Base-by-base conservation (phyloP, 1,140 invertebrate species). In the Lithobius niger region DNA sequence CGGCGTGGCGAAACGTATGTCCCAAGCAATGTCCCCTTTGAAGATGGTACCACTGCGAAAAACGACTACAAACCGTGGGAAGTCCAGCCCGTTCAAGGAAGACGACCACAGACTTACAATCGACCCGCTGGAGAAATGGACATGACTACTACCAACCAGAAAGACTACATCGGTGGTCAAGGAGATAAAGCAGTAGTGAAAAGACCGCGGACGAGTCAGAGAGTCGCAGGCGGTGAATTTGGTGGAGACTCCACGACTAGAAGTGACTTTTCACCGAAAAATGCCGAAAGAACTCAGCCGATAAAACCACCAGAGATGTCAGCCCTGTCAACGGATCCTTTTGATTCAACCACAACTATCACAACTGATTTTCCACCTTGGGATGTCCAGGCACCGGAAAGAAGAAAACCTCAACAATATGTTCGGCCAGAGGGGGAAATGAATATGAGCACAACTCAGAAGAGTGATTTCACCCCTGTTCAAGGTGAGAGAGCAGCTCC, bases 31-130 rank as follows among this genome's bases (percentile, higher is more conserved):
- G 48, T 3, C 6, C 48, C 48, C 6, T 64, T 72, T 43, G 62
- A 69, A 24, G 67, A 65, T 60, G 51, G 56, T 18, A 71, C 70
- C 15, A 72, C 71, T 10, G 64, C 65, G 42, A 66, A 64, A 56
- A 61, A 60, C 52, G 69, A 71, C 59, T 72, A 64, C 58, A 60
- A 62, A 21, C 60, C 54, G 59, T 72, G 69, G 69, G 64, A 66
- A 50, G 56, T 62, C 3, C 59, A 62, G 44, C 69, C 67, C 6
- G 62, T 16, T 63, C 67, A 42, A 57, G 61, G 21, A 62, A 62
- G 13, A 67, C 67, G 47, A 45, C 61, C 24, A 58, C 54, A 18
- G 68, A 68, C 57, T 56, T 57, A 52, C 65, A 65, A 15, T 26
- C 57, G 52, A 55, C 68, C 70, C 47, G 62, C 63, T 16, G 71